phyloP scores from a whole-genome alignment of 2,113 vertebrate genomes.

The Scomber colias region DNA sequence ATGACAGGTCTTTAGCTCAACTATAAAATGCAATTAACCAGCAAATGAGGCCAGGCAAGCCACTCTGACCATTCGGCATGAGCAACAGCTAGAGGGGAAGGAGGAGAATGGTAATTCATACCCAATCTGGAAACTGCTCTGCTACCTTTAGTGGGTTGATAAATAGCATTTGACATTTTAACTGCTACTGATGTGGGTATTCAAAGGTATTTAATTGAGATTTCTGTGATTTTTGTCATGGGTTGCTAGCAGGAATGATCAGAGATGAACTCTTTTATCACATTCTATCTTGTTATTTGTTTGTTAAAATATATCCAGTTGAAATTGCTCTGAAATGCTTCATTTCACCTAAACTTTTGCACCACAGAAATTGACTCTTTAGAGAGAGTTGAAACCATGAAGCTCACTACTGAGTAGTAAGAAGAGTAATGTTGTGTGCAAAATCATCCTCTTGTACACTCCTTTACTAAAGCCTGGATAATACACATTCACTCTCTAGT shows the following conservation, averaged over 20 bases:
- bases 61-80: conserved; percentile 82
- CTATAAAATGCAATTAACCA: conserved; percentile 89
- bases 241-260: conserved; percentile 14
- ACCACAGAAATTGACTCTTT: background rate
- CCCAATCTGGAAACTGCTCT: conserved; percentile 77
- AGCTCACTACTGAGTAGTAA: no score
- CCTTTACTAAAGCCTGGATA: no score
- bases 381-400: background rate
- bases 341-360: background rate
- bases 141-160: conserved; percentile 67
- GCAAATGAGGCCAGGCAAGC: conserved; percentile 88
- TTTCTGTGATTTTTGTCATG: conserved; percentile 29
- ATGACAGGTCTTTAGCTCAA: conserved; percentile 89
- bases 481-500: no score
- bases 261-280: background rate
- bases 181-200: conserved; percentile 71
- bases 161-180: conserved; percentile 77
- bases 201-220: conserved; percentile 63
- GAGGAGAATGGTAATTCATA: conserved; percentile 76
- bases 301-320: conserved; percentile 6
- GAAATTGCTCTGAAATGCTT: conserved; percentile 7
- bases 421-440: no score
- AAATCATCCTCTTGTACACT: no score
- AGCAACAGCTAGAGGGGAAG: conserved; percentile 77
- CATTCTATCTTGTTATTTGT: conserved; percentile 4